Conservation (phyloP, 1,140 invertebrate genomes). For the Drosophila pruinosa region DNA sequence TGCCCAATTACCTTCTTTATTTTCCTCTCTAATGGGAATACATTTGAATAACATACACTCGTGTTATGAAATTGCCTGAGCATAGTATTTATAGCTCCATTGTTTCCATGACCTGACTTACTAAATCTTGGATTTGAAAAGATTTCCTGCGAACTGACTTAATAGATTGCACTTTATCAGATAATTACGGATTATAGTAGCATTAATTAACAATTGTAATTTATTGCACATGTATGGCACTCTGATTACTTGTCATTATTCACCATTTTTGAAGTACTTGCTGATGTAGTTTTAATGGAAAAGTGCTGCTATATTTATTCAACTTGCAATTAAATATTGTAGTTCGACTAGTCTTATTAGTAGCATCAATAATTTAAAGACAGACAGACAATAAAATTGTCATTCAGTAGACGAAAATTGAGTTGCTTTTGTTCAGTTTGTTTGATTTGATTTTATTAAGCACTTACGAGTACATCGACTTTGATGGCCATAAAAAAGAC, state of each 20-base stretch:
- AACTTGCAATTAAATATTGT: too few relatives aligned
- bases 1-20: conserved; percentile 48
- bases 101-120: conserved; percentile 76
- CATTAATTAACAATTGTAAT: conserved; percentile 8
- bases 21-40: conserved; percentile 28
- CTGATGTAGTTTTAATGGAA: background rate
- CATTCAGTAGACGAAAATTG: too few relatives aligned
- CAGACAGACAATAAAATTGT: too few relatives aligned
- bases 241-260: background rate
- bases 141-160: background rate
- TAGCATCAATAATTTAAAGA: too few relatives aligned
- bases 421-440: too few relatives aligned
- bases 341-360: too few relatives aligned
- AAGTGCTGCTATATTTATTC: too few relatives aligned
- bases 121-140: conserved; percentile 20
- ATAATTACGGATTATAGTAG: background rate
- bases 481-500: background rate
- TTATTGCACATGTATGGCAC: background rate
- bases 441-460: too few relatives aligned
- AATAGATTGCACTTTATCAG: background rate
- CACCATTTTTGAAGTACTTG: background rate
- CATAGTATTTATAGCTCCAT: conserved; percentile 58
- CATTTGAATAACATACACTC: conserved; percentile 21
- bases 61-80: conserved; percentile 36
- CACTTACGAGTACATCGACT: too few relatives aligned